Evolutionary conservation across 2,113 vertebrate species (phyloP).

Genomic region (Andinoacara biseriatus): DNA sequence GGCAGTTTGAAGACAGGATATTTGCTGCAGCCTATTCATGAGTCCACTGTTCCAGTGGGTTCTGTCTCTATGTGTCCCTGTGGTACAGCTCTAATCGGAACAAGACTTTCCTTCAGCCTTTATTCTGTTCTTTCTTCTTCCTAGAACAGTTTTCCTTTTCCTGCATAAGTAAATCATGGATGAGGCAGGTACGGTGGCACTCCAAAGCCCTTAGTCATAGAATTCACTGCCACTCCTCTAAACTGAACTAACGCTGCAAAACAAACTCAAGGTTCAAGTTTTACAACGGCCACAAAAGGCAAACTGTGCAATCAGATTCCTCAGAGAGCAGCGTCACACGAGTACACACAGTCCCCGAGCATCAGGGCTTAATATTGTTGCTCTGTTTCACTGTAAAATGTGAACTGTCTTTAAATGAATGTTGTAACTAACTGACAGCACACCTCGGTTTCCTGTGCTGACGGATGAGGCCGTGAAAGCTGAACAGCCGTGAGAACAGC

Average conservation of each 20-base stretch:
- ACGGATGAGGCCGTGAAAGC: too few relatives aligned
- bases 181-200: background rate
- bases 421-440: too few relatives aligned
- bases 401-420: background rate
- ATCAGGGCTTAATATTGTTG: background rate
- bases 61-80: background rate
- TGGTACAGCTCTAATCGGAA: background rate
- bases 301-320: background rate
- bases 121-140: background rate
- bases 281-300: slow-evolving; percentile 33
- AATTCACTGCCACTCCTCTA: slow-evolving; percentile 46
- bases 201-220: background rate
- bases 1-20: background rate
- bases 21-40: slow-evolving; percentile 30
- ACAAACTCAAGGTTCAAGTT: slow-evolving; percentile 66
- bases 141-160: rapidly evolving
- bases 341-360: background rate
- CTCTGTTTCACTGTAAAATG: background rate
- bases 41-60: background rate
- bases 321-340: background rate
- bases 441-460: too few relatives aligned
- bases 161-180: background rate
- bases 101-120: background rate
- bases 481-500: too few relatives aligned
- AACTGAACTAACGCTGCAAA: slow-evolving; percentile 38